Conservation (phyloP, 2,113 vertebrate genomes). For the Saguinus midas region DNA sequence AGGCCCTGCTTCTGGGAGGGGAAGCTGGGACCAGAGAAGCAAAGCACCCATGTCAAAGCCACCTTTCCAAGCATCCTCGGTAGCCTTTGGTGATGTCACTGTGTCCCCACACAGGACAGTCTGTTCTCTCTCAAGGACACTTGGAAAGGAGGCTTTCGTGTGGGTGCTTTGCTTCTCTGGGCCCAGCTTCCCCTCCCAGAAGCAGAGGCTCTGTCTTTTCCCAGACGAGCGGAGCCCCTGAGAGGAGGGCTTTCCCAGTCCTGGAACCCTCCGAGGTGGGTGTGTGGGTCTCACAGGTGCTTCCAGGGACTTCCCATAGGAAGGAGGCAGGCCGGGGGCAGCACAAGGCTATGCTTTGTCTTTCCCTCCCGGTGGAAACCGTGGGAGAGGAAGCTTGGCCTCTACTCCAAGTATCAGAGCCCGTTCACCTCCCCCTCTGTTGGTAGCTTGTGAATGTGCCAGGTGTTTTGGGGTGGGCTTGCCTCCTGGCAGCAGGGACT, state of each 20-base stretch:
- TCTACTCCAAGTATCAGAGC: not conserved
- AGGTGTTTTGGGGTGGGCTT: not conserved
- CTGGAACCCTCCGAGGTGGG: accelerated
- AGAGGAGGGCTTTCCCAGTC: not conserved
- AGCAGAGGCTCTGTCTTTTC: not conserved
- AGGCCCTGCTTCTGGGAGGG: not conserved
- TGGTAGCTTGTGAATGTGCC: not conserved
- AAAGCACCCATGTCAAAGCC: no score
- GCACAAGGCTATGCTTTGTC: not conserved
- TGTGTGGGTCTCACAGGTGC: accelerated
- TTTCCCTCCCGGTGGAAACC: not conserved
- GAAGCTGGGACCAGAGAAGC: not conserved
- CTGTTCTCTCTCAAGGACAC: not conserved
- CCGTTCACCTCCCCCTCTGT: not conserved
- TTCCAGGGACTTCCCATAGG: not conserved
- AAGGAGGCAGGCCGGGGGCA: not conserved
- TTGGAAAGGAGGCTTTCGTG: not conserved
- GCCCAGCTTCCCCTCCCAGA: not conserved
- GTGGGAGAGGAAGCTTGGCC: not conserved
- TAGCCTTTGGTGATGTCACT: no score
- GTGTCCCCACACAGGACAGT: not conserved
- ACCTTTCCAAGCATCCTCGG: not conserved
- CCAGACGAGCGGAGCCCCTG: not conserved
- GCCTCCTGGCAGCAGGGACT: not conserved
- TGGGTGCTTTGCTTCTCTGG: no score